These are phyloP conservation scores for Pyrrhia umbra DNA, from an alignment of 2,888 invertebrate genomes.

Conservation along the genomic window DNA sequence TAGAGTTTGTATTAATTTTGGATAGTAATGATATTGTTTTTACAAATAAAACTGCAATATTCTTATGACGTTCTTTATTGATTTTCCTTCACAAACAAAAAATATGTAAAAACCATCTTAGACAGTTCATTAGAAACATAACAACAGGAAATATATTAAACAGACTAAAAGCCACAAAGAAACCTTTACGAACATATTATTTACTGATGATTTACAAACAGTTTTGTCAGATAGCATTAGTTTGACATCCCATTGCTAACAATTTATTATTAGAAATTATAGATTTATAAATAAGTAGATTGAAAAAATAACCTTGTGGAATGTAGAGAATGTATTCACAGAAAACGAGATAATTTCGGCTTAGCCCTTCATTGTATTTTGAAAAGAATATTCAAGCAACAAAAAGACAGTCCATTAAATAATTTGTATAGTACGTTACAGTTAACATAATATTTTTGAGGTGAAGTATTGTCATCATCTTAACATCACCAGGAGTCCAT, in stretches of 20 bases:
- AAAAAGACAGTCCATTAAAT: constrained; percentile 27
- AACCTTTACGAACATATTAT: constrained; percentile 39
- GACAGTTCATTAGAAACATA: constrained; percentile 53
- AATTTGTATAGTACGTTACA: constrained; percentile 45
- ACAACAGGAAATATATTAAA: constrained; percentile 54
- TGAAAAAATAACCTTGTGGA: constrained; percentile 37
- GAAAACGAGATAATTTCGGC: constrained; percentile 16
- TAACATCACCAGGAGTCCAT: background rate
- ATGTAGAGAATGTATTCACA: constrained; percentile 38
- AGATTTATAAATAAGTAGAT: constrained; percentile 22
- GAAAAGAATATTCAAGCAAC: constrained; percentile 22
- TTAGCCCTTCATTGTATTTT: constrained; percentile 22
- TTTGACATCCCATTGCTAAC: constrained; percentile 13
- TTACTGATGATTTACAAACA: constrained; percentile 7
- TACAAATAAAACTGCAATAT: constrained; percentile 64
- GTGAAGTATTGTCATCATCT: constrained; percentile 11
- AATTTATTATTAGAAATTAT: constrained; percentile 16
- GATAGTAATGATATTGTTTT: constrained; percentile 31
- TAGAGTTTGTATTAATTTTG: constrained; percentile 24
- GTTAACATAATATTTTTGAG: constrained; percentile 19
- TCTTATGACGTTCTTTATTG: constrained; percentile 83
- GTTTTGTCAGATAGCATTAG: constrained; percentile 12
- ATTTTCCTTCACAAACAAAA: constrained; percentile 85
- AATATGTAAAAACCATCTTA: constrained; percentile 53
- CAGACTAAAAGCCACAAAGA: constrained; percentile 44